Evolutionary conservation across 2,888 invertebrate species (phyloP).

Genomic region (Epirrhoe alternata): DNA sequence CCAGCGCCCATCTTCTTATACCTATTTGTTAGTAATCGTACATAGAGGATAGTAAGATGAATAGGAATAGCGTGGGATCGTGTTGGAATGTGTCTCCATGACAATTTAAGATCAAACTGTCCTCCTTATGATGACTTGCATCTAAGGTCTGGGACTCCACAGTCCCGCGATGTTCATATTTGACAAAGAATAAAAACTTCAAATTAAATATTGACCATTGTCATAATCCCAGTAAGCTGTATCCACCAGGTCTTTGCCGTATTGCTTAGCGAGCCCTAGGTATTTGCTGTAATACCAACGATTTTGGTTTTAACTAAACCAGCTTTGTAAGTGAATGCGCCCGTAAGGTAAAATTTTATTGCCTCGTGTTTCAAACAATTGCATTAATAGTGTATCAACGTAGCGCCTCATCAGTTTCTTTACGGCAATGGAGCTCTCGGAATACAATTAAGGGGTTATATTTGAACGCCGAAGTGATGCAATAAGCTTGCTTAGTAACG

Average conservation of each 20-base stretch:
- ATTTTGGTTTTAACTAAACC: neutral
- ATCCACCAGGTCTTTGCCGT: too few species aligned
- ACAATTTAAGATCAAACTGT: too few species aligned
- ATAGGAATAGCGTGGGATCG: too few species aligned
- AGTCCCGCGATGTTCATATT: too few species aligned
- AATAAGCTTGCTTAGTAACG: constrained; percentile 9
- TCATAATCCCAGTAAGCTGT: too few species aligned
- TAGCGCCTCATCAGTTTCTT: constrained; percentile 70
- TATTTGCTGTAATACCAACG: neutral
- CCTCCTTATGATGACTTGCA: too few species aligned
- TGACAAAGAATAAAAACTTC: too few species aligned
- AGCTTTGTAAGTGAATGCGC: constrained; percentile 14
- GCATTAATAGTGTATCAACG: constrained; percentile 84
- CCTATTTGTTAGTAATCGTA: neutral
- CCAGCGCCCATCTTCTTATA: neutral
- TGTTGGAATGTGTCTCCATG: too few species aligned
- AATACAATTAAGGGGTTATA: constrained; percentile 80
- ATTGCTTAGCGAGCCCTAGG: neutral
- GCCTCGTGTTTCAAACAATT: constrained; percentile 80
- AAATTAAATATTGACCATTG: too few species aligned
- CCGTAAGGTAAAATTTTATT: constrained; percentile 68
- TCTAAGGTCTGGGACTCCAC: too few species aligned
- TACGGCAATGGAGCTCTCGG: constrained; percentile 70
- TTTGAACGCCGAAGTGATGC: constrained; percentile 58
- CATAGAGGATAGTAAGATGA: too few species aligned